These are phyloP conservation scores for Acromyrmex heyeri DNA, from an alignment of 1,140 invertebrate species.

Conservation along the genomic window DNA sequence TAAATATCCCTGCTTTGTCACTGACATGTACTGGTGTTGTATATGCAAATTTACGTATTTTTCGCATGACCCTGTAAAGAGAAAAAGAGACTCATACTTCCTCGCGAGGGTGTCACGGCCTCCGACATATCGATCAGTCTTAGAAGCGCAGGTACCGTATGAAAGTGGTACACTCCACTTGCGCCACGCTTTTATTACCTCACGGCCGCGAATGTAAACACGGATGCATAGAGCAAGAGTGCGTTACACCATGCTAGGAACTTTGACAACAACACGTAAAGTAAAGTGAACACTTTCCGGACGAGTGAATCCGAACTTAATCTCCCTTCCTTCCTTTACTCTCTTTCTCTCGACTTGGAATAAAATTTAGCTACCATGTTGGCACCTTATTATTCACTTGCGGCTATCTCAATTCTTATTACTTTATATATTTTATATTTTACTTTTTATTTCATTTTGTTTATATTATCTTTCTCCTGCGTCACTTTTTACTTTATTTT, in stretches of 20 bases:
- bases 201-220: constrained; percentile 59
- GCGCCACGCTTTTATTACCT: constrained; percentile 46
- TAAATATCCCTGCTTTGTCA: not conserved
- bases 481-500: too few species aligned
- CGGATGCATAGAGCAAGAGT: not conserved
- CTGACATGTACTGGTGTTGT: not conserved
- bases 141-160: constrained; percentile 22
- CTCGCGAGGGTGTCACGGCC: constrained; percentile 68
- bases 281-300: not conserved
- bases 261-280: not conserved
- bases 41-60: not conserved
- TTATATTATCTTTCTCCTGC: too few species aligned
- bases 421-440: too few species aligned
- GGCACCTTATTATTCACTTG: too few species aligned
- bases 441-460: too few species aligned
- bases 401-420: too few species aligned
- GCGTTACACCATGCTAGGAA: not conserved
- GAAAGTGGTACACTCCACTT: constrained; percentile 66
- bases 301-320: not conserved
- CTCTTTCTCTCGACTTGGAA: not conserved
- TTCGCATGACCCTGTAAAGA: constrained; percentile 19
- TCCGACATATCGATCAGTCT: constrained; percentile 69
- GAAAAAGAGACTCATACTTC: constrained; percentile 3
- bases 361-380: too few species aligned
- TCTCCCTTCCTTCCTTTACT: not conserved